These are phyloP conservation scores for Lacerta agilis DNA, from an alignment of 2,797 vertebrate genomes.

Conservation along the genomic window DNA sequence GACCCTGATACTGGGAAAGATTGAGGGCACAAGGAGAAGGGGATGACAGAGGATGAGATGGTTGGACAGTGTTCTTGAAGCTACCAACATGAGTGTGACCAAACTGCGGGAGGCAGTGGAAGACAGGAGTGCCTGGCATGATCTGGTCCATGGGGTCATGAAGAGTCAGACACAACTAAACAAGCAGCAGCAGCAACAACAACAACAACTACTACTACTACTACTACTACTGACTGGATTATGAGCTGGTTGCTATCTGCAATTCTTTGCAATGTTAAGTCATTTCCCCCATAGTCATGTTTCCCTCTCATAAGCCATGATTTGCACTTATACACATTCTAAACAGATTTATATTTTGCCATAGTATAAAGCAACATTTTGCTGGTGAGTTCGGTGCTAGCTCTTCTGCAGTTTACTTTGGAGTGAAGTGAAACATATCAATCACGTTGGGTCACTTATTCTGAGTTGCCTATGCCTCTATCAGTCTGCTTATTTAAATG, in stretches of 20 bases:
- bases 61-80: no score
- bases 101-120: no score
- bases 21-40: no score
- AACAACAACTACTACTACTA: no score
- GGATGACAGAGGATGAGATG: no score
- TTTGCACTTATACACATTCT: not conserved
- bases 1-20: no score
- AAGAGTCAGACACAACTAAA: no score
- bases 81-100: no score
- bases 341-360: not conserved
- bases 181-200: no score
- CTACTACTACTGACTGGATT: not conserved
- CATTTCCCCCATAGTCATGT: not conserved
- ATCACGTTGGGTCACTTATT: not conserved
- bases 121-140: no score
- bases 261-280: not conserved
- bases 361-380: not conserved
- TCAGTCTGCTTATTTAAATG: slow-evolving; percentile 13
- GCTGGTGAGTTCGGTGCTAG: not conserved
- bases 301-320: not conserved
- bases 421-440: not conserved
- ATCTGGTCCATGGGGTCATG: no score
- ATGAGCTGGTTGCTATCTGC: not conserved
- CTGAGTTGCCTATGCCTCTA: not conserved
- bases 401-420: not conserved